phyloP scores from a whole-genome alignment of 1,140 invertebrate species.

The Brachystomella parvula region DNA sequence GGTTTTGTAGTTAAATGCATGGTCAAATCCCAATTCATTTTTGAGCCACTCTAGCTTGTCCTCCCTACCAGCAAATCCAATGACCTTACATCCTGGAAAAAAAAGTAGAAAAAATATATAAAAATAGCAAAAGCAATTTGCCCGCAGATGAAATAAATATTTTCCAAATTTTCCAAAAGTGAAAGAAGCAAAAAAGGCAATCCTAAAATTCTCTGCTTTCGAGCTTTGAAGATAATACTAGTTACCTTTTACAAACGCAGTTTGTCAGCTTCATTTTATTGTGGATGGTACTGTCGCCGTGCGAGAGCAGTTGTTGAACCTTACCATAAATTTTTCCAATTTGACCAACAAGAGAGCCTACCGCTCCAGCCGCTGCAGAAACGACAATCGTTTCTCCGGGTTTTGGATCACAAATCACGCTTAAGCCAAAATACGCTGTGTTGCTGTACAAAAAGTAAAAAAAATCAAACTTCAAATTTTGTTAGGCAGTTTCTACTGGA shows the following conservation, averaged over 20 bases:
- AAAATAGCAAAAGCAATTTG: background rate
- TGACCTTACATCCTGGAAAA: conserved; percentile 44
- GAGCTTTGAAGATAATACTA: too few relatives aligned
- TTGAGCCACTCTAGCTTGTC: conserved; percentile 46
- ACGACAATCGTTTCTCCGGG: conserved; percentile 56
- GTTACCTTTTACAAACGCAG: too few relatives aligned
- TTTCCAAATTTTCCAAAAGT: background rate
- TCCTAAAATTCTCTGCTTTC: conserved; percentile 19
- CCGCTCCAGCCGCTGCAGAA: conserved; percentile 53
- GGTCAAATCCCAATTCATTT: conserved; percentile 46
- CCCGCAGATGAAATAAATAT: background rate
- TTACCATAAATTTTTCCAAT: conserved; percentile 59
- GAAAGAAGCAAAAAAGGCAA: background rate
- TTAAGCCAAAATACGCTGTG: conserved; percentile 63
- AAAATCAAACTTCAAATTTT: too few relatives aligned
- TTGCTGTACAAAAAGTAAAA: conserved; percentile 18
- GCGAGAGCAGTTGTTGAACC: background rate
- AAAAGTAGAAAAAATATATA: conserved; percentile 11
- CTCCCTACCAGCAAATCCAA: conserved; percentile 45
- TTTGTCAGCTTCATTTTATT: too few relatives aligned
- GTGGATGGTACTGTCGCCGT: background rate
- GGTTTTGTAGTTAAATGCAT: conserved; percentile 47
- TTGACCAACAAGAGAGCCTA: conserved; percentile 52
- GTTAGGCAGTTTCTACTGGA: background rate
- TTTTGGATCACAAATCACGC: conserved; percentile 59